phyloP scores from a whole-genome alignment of 2,113 vertebrate species.

The Siphamia tubifer region DNA sequence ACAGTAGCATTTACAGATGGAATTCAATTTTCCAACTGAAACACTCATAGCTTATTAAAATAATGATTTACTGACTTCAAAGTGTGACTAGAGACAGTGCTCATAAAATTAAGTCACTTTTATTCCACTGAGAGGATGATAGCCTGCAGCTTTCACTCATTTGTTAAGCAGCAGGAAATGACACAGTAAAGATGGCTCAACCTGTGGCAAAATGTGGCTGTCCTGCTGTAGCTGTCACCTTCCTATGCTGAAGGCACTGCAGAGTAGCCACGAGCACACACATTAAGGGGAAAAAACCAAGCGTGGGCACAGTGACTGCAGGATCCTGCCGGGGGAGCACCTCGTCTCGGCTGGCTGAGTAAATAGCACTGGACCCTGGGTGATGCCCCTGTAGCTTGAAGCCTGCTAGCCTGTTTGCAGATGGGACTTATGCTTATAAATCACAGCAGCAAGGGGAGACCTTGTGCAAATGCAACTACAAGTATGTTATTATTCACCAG shows the following conservation, averaged over 20 bases:
- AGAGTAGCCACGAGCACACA: slow-evolving; percentile 24
- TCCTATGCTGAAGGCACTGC: slow-evolving; percentile 19
- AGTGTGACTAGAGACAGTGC: slow-evolving; percentile 29
- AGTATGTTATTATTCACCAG: slow-evolving; percentile 60
- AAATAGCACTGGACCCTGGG: slow-evolving; percentile 72
- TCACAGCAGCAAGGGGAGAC: slow-evolving; percentile 60
- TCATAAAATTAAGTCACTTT: slow-evolving; percentile 35
- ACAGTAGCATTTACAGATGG: neutral
- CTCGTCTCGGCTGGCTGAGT: slow-evolving; percentile 64
- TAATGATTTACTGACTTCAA: slow-evolving; percentile 41
- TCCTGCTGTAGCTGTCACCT: slow-evolving; percentile 38
- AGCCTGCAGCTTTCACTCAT: slow-evolving; percentile 59
- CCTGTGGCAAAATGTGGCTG: slow-evolving; percentile 37
- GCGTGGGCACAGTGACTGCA: slow-evolving; percentile 34
- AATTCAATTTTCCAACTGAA: neutral
- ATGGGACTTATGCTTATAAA: slow-evolving; percentile 74
- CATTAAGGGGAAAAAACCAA: slow-evolving; percentile 25
- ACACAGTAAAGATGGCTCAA: slow-evolving; percentile 57
- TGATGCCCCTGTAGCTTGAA: slow-evolving; percentile 59
- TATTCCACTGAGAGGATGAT: slow-evolving; percentile 11
- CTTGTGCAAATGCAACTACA: slow-evolving; percentile 63
- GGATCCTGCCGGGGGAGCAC: slow-evolving; percentile 45
- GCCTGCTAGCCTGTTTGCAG: slow-evolving; percentile 71
- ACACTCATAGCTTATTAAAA: slow-evolving; percentile 30
- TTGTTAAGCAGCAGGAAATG: slow-evolving; percentile 66